Base-by-base conservation (phyloP, 1,140 invertebrate species). In the Centruroides vittatus region DNA sequence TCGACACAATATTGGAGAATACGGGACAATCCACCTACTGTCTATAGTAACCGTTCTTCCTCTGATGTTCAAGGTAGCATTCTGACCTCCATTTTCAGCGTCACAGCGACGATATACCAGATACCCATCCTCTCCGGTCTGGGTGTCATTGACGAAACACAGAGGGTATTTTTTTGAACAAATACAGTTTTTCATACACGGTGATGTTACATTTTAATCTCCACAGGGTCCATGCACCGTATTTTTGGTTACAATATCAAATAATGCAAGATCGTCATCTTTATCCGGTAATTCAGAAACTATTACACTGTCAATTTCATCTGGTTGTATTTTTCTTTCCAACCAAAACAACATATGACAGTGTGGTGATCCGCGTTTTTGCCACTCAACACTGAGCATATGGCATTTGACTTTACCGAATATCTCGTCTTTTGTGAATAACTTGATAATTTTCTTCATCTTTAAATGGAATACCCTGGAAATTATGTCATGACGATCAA, bases 351-450 rank as follows among this genome's bases (percentile, higher is more conserved):
- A 51, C 36, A 61, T 55, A 55, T 64, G 63, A 48, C 46, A 49
- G 35, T 64, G 63, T 58, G 63, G 63, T 23, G 61, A 57, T n/a
- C 60, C 63, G 57, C 63, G 53, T 55, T 64, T 64, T 53, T 61
- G 53, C 62, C 41, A 62, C 34, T 51, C 36, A 47, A 58, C 34
- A 5, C 13, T 23, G 13, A 34, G 34, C 52, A 54, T 54, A 35
- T 23, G 35, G 35, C 52, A 54, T 13, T 5, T 4, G 5, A 35
- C 23, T 23, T n/a, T 5, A 23, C 52, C 52, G 34, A 54, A 54
- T 4, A 54, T 35, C 5, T 54, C 34, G 4, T 10, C 8, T 8
- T 41, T 41, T 41, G 41, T 41, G 5, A 41, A 6, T 6, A 8
- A 6, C 5, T 41, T 41, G 5, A 8, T 41, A 41, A 41, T 5